Base-by-base conservation (phyloP, 2,113 vertebrate species). In the Clarias batrachus region DNA sequence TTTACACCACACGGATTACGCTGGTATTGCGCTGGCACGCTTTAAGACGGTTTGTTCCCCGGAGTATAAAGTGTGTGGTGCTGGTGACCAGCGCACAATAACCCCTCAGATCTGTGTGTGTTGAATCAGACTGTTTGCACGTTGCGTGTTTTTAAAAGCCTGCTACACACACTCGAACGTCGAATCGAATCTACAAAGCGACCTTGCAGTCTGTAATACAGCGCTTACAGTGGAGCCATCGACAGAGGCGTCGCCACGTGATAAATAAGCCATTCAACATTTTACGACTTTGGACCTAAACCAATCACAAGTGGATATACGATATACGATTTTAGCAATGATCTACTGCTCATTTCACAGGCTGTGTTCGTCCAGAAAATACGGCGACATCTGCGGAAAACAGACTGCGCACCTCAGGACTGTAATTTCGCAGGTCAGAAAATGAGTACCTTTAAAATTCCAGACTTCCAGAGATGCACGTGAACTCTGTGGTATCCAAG, bases 201-300 rank as follows among this genome's bases (percentile, higher is more conserved):
- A n/a, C 73, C 10, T 77, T 74, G 9, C 25, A 23, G 21, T 7
- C 25, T n/a, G 10, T 30, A 30, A 54, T 16, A n/a, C 48, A 56
- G 52, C 14, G 13, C n/a, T 11, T 59, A 21, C 77, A 7, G 0
- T 30, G 27, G 27, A 59, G 9, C 59, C 33, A 79, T 33, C 54
- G 33, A 33, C 21, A 30, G 4, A 56, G 19, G 0, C 4, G 14
- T 78, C 10, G n/a, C 57, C n/a, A 79, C 17, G 9, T 59, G 77
- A 79, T 4, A 21, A 41, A 21, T 27, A 13, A 73, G 41, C 3
- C 3, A 0, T 52, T 17, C 78, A 60, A 62, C 19, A 37, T 5
- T 62, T 37, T 4, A 37, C 37, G 57, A 81, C 78, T 81, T 81
- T 60, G 78, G 57, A 81, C 57, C 21, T 21, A 60, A 77, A 80